Evolutionary conservation across 2,797 vertebrate genomes (phyloP), one percentile per base, ranked within the genome.

Genomic region (Hemitrygon akajei): DNA sequence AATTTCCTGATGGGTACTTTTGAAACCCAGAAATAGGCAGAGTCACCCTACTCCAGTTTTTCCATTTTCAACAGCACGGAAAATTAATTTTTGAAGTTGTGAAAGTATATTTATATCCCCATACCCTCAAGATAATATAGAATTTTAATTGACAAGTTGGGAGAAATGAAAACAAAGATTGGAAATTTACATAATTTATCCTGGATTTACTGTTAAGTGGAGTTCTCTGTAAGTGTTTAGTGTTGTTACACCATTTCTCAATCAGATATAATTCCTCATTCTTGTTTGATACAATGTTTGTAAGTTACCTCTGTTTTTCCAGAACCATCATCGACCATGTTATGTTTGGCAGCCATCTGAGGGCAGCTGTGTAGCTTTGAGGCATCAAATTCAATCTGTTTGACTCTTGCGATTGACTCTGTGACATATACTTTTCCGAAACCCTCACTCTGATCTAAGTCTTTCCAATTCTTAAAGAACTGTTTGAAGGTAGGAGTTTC

Each of bases 401-500:
- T 95, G 93, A 99, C 97, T 63, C 82, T 97, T 80, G 98, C 98
- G 80, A 99, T 98, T 94, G 96, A 97, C 95, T 98, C 98, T 0
- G 97, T 98, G 95, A 98, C 96, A 12, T 95, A 97, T 0, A 98
- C 97, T 95, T 97, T 97, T 47, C 98, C 98, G 0, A 98, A 97
- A 63, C 98, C 98, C 71, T 98, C 96, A 0, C 97, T 98, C 96
- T 98, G 97, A 94, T 98, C 96, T 95, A 95, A 97, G 22, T 98
- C 98, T 94, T 95, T 98, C 98, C 98, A 99, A 95, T 96, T 95
- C 93, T 94, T 96, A 95, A 99, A 99, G 96, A 98, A 99, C 94
- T 99, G 98, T 95, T 98, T 98, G 95, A 99, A 99, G 95, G 98
- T 97, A 73, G 98, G 97, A 0, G 98, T 98, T 96, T 98, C 98